phyloP scores from a whole-genome alignment of 2,797 vertebrate genomes.

The Anomalospiza imberbis region DNA sequence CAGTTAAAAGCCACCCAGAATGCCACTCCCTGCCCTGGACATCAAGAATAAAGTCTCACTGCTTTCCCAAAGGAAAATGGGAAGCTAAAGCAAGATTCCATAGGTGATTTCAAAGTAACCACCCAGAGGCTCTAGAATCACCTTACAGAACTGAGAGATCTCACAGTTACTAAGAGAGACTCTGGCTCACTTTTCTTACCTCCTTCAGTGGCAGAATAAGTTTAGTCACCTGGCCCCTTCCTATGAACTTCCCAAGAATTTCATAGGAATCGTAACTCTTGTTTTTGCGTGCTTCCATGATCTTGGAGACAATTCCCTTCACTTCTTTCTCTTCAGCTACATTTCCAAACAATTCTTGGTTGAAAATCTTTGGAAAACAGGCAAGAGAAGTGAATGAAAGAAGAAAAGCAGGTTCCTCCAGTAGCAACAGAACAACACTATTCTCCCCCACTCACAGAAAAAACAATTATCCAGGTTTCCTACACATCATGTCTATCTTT shows the following conservation, averaged over 20 bases:
- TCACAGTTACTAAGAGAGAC: background rate
- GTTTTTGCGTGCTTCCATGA: slow-evolving; percentile 96
- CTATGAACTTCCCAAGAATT: slow-evolving; percentile 88
- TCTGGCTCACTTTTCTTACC: slow-evolving; percentile 72
- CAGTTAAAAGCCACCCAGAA: background rate
- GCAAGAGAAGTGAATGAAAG: background rate
- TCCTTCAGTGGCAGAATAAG: slow-evolving; percentile 93
- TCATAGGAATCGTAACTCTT: slow-evolving; percentile 95
- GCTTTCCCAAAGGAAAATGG: background rate
- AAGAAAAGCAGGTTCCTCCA: background rate
- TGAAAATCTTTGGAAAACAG: slow-evolving; percentile 84
- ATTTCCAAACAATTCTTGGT: slow-evolving; percentile 90
- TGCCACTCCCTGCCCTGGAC: background rate
- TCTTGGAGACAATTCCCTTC: slow-evolving; percentile 92
- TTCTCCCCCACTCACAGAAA: background rate
- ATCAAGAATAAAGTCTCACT: background rate
- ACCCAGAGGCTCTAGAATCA: background rate
- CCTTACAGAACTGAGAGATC: background rate
- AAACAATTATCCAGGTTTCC: background rate
- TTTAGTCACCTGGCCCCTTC: slow-evolving; percentile 85
- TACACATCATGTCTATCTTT: background rate
- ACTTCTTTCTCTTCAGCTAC: slow-evolving; percentile 95
- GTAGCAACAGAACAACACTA: background rate
- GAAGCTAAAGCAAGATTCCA: background rate
- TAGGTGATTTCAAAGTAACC: background rate